phyloP scores from a whole-genome alignment of 2,797 vertebrate genomes.

The Eupleurogrammus muticus region DNA sequence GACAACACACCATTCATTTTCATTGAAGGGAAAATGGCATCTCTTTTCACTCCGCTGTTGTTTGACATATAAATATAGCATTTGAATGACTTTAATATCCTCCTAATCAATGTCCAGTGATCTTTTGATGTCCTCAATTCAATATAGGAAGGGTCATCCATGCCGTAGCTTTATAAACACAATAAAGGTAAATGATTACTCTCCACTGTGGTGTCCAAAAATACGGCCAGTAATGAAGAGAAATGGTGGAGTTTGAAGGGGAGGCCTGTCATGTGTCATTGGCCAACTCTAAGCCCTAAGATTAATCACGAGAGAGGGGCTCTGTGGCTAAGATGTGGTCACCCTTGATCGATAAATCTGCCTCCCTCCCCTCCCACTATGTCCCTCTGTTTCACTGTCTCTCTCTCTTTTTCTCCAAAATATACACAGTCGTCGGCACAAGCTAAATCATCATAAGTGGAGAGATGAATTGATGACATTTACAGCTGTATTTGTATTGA shows the following conservation, averaged over 20 bases:
- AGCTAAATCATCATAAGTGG: conserved; percentile 80
- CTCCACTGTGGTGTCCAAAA: conserved; percentile 83
- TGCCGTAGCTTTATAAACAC: conserved; percentile 92
- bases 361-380: conserved; percentile 54
- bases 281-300: conserved; percentile 81
- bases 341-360: conserved; percentile 84
- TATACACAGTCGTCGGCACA: conserved; percentile 49
- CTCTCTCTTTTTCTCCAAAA: conserved; percentile 55
- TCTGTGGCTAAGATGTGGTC: conserved; percentile 85
- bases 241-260: conserved; percentile 85
- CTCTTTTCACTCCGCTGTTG: conserved; percentile 89
- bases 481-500: conserved; percentile 71
- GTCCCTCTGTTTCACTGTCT: conserved; percentile 57
- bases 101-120: conserved; percentile 98
- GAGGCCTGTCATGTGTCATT: conserved; percentile 88
- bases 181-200: conserved; percentile 91
- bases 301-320: conserved; percentile 86
- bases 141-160: conserved; percentile 92
- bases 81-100: conserved; percentile 98
- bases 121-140: conserved; percentile 96
- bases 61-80: conserved; percentile 97
- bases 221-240: conserved; percentile 87
- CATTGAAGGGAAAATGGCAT: conserved; percentile 81
- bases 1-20: conserved; percentile 64
- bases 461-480: conserved; percentile 82